Evolutionary conservation across 1,140 invertebrate genomes (phyloP).

Genomic region (Hydropsyche tenuis): DNA sequence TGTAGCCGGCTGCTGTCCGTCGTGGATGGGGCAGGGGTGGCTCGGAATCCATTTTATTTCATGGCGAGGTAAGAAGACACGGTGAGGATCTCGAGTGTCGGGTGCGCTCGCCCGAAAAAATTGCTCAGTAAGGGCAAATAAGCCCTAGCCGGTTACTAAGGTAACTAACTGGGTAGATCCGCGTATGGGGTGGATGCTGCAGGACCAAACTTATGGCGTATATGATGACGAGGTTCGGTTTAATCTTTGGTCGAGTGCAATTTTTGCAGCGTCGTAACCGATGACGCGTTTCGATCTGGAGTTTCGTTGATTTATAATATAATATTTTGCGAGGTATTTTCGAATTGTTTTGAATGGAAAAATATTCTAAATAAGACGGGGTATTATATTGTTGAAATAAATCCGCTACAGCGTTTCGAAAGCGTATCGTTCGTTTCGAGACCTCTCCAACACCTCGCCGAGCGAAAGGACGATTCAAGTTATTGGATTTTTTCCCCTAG

Average conservation of each 20-base stretch:
- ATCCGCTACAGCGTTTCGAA: conserved; percentile 1
- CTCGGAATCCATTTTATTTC: background rate
- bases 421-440: conserved; percentile 17
- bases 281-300: too few relatives aligned
- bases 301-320: too few relatives aligned
- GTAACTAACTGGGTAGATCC: conserved; percentile 27
- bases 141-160: conserved; percentile 32
- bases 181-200: conserved; percentile 4
- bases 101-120: conserved; percentile 40
- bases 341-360: background rate
- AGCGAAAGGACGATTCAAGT: conserved; percentile 21
- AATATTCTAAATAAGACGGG: background rate
- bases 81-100: conserved; percentile 27
- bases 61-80: background rate
- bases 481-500: conserved; percentile 9
- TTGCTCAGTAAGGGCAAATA: conserved; percentile 40
- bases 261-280: too few relatives aligned
- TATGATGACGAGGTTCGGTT: too few relatives aligned
- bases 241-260: too few relatives aligned
- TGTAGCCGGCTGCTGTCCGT: background rate
- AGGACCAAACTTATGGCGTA: too few relatives aligned
- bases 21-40: too few relatives aligned
- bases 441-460: conserved; percentile 17
- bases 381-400: conserved; percentile 10
- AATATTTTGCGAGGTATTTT: background rate